Evolutionary conservation across 2,888 invertebrate genomes (phyloP).

Genomic region (Microplitis deprimator): DNA sequence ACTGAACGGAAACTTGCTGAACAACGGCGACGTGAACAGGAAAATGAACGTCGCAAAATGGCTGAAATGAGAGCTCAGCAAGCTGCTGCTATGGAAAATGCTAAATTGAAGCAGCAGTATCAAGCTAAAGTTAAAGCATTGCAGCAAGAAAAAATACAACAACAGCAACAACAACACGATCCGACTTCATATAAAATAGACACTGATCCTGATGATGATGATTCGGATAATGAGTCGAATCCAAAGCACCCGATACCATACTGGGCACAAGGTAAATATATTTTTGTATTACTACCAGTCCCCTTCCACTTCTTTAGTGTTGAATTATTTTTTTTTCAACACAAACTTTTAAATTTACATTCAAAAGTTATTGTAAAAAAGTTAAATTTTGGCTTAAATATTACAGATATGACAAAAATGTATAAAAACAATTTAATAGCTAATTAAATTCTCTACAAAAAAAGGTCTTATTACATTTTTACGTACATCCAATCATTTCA

Average conservation of each 20-base stretch:
- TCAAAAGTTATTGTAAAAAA: no score
- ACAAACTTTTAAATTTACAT: not conserved
- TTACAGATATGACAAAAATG: no score
- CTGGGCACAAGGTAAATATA: conserved; percentile 63
- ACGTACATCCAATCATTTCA: no score
- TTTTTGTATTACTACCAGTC: not conserved
- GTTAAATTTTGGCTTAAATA: no score
- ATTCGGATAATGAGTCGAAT: conserved; percentile 63
- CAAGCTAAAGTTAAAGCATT: conserved; percentile 43
- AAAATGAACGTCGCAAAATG: conserved; percentile 67
- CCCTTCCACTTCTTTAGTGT: not conserved
- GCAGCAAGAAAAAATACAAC: conserved; percentile 37
- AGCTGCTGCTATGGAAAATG: conserved; percentile 53
- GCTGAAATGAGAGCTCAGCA: conserved; percentile 66
- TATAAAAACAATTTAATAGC: no score
- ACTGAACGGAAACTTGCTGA: conserved; percentile 64
- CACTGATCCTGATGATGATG: conserved; percentile 67
- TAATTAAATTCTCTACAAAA: no score
- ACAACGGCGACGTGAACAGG: conserved; percentile 64
- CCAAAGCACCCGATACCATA: conserved; percentile 65
- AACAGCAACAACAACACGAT: conserved; percentile 45
- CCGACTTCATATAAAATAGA: conserved; percentile 63
- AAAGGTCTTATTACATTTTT: no score
- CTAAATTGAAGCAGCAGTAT: conserved; percentile 57
- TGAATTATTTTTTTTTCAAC: not conserved